Percentiles rank a stretch among this genome's conserved stretches.
Conservation (phyloP, 2,888 invertebrate genomes). For the Zaprionus bogoriensis region DNA sequence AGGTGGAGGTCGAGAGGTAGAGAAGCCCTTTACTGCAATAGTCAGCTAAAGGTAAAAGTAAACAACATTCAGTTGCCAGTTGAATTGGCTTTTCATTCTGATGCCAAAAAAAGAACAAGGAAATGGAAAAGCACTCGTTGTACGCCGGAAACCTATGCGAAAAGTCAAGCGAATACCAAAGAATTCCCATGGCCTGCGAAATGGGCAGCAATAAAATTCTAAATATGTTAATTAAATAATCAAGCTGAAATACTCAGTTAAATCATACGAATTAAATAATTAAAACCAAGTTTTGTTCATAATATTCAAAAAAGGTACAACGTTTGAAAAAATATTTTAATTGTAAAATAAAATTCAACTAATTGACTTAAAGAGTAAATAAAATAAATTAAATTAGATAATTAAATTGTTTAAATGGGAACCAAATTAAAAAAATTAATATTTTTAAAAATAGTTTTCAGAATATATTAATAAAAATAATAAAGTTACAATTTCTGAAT, state of each 20-base stretch:
- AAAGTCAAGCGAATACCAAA: neutral
- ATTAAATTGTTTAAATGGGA: too few species aligned
- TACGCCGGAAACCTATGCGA: neutral
- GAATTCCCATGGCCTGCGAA: neutral
- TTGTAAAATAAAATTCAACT: too few species aligned
- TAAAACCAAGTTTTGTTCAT: too few species aligned
- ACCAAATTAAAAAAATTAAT: too few species aligned
- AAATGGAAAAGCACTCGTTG: neutral
- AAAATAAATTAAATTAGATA: too few species aligned
- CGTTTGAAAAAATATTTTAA: too few species aligned
- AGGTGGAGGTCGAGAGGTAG: neutral
- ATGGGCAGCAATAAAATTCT: neutral
- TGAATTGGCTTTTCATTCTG: constrained; percentile 19
- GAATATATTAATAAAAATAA: neutral
- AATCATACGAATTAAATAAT: too few species aligned
- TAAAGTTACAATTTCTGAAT: too few species aligned
- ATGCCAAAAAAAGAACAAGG: neutral
- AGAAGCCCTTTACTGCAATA: neutral
- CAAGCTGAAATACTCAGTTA: too few species aligned
- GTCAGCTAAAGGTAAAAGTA: constrained; percentile 14
- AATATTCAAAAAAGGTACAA: too few species aligned
- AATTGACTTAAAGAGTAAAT: too few species aligned
- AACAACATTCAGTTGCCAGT: constrained; percentile 17
- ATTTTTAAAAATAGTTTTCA: too few species aligned
- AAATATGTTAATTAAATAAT: neutral